These are phyloP conservation scores for Neostethus bicornis DNA, from an alignment of 2,797 vertebrate genomes.

Conservation along the genomic window DNA sequence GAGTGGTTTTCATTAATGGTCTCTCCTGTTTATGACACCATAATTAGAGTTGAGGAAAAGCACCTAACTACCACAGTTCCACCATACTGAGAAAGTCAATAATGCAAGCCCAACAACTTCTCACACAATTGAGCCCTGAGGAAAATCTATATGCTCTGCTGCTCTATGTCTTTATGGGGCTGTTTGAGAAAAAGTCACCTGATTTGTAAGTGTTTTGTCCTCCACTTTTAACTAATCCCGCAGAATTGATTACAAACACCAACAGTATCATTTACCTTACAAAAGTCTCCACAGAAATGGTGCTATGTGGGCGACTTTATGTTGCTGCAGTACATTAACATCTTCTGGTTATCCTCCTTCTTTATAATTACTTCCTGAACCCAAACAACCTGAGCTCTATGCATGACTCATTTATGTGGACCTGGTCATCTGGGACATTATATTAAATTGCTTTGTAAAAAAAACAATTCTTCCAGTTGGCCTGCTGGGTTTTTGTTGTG, in stretches of 20 bases:
- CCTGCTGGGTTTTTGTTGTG: constrained; percentile 66
- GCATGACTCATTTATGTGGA: constrained; percentile 73
- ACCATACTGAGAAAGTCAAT: constrained; percentile 91
- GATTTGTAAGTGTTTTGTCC: constrained; percentile 75
- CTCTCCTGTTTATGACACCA: constrained; percentile 92
- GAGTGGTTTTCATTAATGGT: constrained; percentile 87
- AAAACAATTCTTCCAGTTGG: constrained; percentile 77
- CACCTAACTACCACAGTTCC: constrained; percentile 91
- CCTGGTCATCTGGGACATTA: constrained; percentile 75
- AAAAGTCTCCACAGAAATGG: constrained; percentile 36
- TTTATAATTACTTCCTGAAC: constrained; percentile 74
- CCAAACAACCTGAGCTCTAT: constrained; percentile 62
- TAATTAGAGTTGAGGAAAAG: constrained; percentile 96
- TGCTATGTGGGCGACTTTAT: constrained; percentile 31
- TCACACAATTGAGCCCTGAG: constrained; percentile 93
- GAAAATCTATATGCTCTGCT: constrained; percentile 92
- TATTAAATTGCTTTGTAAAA: constrained; percentile 81
- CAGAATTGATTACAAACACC: constrained; percentile 71
- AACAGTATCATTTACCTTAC: constrained; percentile 61
- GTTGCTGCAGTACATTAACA: constrained; percentile 58
- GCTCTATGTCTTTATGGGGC: constrained; percentile 83
- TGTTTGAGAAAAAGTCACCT: constrained; percentile 59
- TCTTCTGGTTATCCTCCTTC: no score
- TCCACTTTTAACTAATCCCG: constrained; percentile 79
- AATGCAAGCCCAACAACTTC: constrained; percentile 98